Base-by-base conservation (phyloP, 2,888 invertebrate genomes). In the Agonopterix heracliana region DNA sequence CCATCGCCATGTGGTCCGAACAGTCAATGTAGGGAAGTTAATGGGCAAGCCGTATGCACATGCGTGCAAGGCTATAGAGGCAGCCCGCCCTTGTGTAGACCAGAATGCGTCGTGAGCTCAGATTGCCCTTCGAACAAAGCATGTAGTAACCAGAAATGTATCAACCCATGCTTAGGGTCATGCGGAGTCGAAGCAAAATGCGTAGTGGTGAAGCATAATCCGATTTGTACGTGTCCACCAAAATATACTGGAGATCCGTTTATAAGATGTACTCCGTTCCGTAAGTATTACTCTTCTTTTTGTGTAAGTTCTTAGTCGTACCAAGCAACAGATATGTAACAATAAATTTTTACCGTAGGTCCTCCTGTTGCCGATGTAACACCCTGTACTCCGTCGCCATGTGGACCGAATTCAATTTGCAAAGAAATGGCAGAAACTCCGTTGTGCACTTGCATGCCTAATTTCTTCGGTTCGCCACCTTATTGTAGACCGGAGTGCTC, bases 1-100 rank as follows among this genome's bases (percentile, higher is more conserved):
- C 93, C 93, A 40, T 91, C 92, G 9, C 95, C 95, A 3, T 95
- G 95, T 72, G 95, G 95, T 26, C 92, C 92, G 7, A 93, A 94
- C 71, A 93, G 94, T 55, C 92, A 93, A 74, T 94, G 93, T 63
- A 82, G 90, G 63, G 90, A 90, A 72, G 70, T 90, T 4, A 92
- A 92, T 57, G 91, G 91, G 40, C 92, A 92, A 71, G 92, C 93
- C 12, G 92, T 93, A 26, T 96, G 95, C 68, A 92, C 93, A 10
- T 96, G 95, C 70, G 81, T 93, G 51, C 87, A 90, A 34, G 90
- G 92, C 55, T 93, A 92, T 66, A 86, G 89, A 51, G 95, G 95
- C 49, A 91, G 91, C 50, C 95, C 95, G 38, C 94, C 95, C 12
- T 86, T 91, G 53, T 95, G 95, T 69, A 90, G 91, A 60, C 94